A percentile compares a stretch with the other conserved stretches of the same genome.
Conservation (phyloP, 1,140 invertebrate genomes). For the Amphibalanus amphitrite region DNA sequence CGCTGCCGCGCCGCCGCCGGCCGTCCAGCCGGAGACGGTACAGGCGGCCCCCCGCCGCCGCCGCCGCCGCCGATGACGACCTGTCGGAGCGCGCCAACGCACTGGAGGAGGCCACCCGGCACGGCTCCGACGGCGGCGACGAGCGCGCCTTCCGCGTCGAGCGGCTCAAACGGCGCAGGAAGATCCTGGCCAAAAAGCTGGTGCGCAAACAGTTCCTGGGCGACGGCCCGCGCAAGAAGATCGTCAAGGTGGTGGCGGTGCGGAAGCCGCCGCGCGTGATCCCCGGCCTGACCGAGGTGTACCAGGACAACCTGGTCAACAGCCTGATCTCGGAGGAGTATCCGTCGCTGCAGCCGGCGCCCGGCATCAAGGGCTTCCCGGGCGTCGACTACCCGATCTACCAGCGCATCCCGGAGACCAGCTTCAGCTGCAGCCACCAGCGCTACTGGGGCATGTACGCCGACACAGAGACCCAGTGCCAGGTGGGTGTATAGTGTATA, state of each 20-base stretch:
- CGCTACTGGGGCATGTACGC: slow-evolving; percentile 31
- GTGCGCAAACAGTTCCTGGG: background rate
- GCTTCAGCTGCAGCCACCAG: slow-evolving; percentile 28
- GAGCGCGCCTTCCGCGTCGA: background rate
- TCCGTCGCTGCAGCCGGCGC: background rate
- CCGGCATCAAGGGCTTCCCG: slow-evolving; percentile 25
- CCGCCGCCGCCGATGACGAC: background rate
- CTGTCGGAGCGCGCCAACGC: background rate
- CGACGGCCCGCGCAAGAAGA: background rate
- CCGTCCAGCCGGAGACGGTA: no score
- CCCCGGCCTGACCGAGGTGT: background rate
- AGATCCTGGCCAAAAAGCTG: background rate
- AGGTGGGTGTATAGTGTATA: slow-evolving; percentile 22
- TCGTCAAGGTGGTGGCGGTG: background rate
- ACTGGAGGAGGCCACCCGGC: background rate
- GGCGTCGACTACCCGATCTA: slow-evolving; percentile 30
- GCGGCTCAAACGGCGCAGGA: background rate
- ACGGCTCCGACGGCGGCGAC: background rate
- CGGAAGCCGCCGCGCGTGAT: background rate
- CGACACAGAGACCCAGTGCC: slow-evolving; percentile 29
- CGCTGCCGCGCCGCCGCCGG: no score
- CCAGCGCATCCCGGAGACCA: slow-evolving; percentile 25
- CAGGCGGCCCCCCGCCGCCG: no score
- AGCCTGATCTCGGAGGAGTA: background rate
- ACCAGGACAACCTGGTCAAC: background rate